Conservation (phyloP, 2,113 vertebrate genomes). For the Grus americana region DNA sequence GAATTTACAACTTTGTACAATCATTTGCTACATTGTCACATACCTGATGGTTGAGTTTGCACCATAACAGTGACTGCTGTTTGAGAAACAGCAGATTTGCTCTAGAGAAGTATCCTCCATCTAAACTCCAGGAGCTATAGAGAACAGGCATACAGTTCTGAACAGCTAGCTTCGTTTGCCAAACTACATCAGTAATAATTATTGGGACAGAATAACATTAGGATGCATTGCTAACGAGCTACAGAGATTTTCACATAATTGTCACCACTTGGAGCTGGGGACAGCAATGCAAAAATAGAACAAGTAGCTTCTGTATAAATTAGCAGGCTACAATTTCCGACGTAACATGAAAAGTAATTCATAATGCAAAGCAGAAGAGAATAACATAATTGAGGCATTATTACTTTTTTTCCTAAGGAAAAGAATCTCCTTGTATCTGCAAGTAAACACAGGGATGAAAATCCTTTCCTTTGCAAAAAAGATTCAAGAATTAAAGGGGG, state of each 20-base stretch:
- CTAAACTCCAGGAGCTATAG: neutral
- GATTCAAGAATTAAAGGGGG: neutral
- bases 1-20: neutral
- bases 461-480: neutral
- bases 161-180: neutral
- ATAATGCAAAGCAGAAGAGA: neutral
- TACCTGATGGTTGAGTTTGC: neutral
- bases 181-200: neutral
- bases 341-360: neutral
- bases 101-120: neutral
- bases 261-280: neutral
- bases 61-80: rapidly evolving
- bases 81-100: neutral
- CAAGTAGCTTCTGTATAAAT: neutral
- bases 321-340: neutral
- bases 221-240: neutral
- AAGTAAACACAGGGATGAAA: neutral
- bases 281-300: neutral
- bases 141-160: neutral
- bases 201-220: neutral
- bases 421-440: neutral
- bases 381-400: neutral
- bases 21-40: too few species aligned
- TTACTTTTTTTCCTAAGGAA: neutral
- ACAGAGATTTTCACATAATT: neutral